Evolutionary conservation across 2,888 invertebrate genomes (phyloP), one percentile per base, ranked within the genome.

Genomic region (Stenodema calcarata): DNA sequence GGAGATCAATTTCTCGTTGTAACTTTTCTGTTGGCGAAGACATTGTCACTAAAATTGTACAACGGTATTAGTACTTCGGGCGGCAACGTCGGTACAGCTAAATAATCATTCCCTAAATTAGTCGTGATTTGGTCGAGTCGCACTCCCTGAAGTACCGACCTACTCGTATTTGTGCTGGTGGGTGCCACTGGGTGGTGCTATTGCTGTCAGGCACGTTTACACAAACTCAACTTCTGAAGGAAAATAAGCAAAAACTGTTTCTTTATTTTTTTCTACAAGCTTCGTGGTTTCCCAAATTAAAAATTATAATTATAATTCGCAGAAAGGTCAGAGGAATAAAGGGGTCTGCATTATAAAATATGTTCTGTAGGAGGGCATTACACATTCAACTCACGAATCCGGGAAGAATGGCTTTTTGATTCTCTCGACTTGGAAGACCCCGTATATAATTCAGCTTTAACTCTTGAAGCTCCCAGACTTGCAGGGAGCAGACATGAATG

Each of bases 391-490:
- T 14, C 73, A 73, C 35, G 73, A 23, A 73, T 73, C 73, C 35
- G 73, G 35, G 41, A 73, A 73, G 73, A 73, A 73, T 73, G 18
- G 73, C 35, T 30, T 30, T 73, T 73, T 73, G 73, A 73, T 73
- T 41, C 73, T 73, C 73, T 73, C 30, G 73, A 73, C 73, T 73
- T 73, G 35, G 35, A 73, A 73, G 73, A 73, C 73, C 73, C 14
- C 35, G 35, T 73, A 41, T 73, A 73, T 73, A 73, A 73, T 73
- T 73, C 73, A 73, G 73, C 73, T 73, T 73, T 73, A 73, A 73
- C 73, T 73, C 73, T 35, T 73, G 35, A 35, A 73, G 73, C 73
- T 41, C 35, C 73, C 30, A 35, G 18, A 73, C 73, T 73, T 73
- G 35, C 30, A 41, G 16, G 35, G 41, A 73, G 73, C 73, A 35